These are phyloP conservation scores for Ferdinandea cuprea DNA, from an alignment of 2,888 invertebrate genomes.

Conservation along the genomic window DNA sequence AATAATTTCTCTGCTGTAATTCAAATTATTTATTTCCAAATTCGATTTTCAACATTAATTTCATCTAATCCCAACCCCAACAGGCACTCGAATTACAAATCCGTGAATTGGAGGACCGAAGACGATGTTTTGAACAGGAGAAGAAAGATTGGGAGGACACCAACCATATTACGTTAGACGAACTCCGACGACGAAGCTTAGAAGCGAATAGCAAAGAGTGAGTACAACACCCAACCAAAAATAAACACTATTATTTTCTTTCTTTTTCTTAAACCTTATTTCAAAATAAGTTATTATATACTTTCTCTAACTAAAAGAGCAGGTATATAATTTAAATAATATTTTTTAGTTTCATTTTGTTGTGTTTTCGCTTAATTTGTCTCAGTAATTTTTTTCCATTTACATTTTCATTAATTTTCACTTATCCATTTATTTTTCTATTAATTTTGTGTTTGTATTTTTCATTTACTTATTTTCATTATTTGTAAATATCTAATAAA, in stretches of 20 bases:
- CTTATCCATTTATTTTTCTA: conserved; percentile 6
- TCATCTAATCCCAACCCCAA: no score
- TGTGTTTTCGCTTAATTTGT: conserved; percentile 54
- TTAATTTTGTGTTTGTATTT: conserved; percentile 43
- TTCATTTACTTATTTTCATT: conserved; percentile 10
- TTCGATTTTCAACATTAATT: no score
- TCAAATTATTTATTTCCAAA: no score
- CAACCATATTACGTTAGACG: conserved; percentile 94
- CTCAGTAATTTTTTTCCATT: conserved; percentile 33
- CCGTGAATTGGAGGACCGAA: conserved; percentile 94
- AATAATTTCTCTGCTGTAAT: no score
- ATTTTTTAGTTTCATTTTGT: conserved; percentile 25
- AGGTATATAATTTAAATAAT: conserved; percentile 12
- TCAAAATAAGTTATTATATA: neutral
- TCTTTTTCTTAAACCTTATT: conserved; percentile 21
- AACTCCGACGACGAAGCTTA: conserved; percentile 92
- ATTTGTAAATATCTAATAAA: conserved; percentile 31
- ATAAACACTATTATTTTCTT: neutral
- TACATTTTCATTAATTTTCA: conserved; percentile 61
- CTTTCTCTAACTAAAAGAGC: conserved; percentile 10
- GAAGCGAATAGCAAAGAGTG: conserved; percentile 95
- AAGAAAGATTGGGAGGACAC: conserved; percentile 95
- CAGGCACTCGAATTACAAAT: conserved; percentile 92
- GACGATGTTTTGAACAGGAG: conserved; percentile 93
- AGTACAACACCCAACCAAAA: no score